A percentile compares a stretch with the other conserved stretches of the same genome.
Conservation (phyloP, 2,113 vertebrate species). For the Gallinago jamesoni region DNA sequence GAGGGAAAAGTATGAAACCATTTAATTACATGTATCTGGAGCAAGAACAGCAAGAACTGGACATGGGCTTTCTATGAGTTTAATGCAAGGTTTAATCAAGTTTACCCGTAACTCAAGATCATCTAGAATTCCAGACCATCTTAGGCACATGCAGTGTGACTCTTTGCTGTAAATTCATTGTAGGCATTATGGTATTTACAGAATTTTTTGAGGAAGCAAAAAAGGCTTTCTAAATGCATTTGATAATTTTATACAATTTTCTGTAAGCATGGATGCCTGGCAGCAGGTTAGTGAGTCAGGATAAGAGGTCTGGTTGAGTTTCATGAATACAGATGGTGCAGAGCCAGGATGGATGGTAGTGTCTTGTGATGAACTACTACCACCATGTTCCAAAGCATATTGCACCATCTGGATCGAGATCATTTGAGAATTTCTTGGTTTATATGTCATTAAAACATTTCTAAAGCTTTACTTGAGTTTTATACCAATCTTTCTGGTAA, state of each 20-base stretch:
- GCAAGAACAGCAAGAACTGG: not conserved
- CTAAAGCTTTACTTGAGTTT: conserved; percentile 25
- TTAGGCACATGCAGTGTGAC: not conserved
- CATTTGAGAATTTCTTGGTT: conserved; percentile 37
- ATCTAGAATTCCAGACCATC: not conserved
- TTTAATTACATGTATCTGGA: conserved; percentile 7
- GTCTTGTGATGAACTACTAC: conserved; percentile 5
- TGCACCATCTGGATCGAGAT: conserved; percentile 59
- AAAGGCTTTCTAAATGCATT: not conserved
- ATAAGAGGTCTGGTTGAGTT: conserved; percentile 2
- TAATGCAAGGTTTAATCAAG: not conserved
- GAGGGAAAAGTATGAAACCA: not conserved
- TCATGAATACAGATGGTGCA: conserved; percentile 40
- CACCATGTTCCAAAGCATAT: conserved; percentile 2
- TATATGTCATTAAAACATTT: conserved; percentile 42
- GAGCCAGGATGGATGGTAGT: conserved; percentile 24
- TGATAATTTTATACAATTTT: not conserved
- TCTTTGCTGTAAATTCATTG: not conserved
- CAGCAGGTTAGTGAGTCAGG: conserved; percentile 27
- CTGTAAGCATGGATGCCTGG: not conserved
- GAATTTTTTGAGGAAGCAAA: not conserved
- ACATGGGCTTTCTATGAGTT: not conserved
- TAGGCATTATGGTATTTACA: not conserved
- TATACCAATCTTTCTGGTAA: not conserved
- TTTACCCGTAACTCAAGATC: not conserved